Evolutionary conservation across 1,140 invertebrate species (phyloP).

Genomic region (Conopomorpha cramerella): DNA sequence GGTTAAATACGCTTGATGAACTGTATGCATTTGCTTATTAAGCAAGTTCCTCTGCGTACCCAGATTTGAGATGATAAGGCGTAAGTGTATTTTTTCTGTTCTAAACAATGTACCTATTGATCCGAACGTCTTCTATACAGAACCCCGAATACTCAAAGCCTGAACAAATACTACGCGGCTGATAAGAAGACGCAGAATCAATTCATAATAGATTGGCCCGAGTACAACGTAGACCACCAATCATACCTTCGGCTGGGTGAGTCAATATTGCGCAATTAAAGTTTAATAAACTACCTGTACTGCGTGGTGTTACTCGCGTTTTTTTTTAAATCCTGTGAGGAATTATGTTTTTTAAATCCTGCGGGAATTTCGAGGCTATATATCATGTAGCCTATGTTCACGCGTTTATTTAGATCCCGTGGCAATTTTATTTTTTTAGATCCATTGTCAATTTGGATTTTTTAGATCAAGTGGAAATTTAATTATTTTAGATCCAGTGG

Average conservation of each 20-base stretch:
- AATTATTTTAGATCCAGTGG: no score
- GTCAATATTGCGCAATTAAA: slow-evolving; percentile 7
- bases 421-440: no score
- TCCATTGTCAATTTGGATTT: no score
- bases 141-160: slow-evolving; percentile 71
- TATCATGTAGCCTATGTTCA: no score
- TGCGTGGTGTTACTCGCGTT: no score
- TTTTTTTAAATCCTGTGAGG: neutral
- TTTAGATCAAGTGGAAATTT: no score
- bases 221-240: slow-evolving; percentile 72
- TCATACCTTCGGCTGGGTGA: slow-evolving; percentile 79
- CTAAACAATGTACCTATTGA: neutral
- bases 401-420: no score
- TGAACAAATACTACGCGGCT: slow-evolving; percentile 60
- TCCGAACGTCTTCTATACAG: slow-evolving; percentile 51
- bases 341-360: neutral
- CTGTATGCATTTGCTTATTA: no score
- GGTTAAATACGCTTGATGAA: no score
- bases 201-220: slow-evolving; percentile 78
- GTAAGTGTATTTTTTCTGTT: slow-evolving; percentile 1
- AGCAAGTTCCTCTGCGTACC: no score
- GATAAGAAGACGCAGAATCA: slow-evolving; percentile 66
- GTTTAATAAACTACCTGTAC: neutral
- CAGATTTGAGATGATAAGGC: no score
- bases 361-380: no score